A percentile compares a stretch with the other conserved stretches of the same genome.
Conservation (phyloP, 2,888 invertebrate genomes). For the Callyntrura guangdongensis region DNA sequence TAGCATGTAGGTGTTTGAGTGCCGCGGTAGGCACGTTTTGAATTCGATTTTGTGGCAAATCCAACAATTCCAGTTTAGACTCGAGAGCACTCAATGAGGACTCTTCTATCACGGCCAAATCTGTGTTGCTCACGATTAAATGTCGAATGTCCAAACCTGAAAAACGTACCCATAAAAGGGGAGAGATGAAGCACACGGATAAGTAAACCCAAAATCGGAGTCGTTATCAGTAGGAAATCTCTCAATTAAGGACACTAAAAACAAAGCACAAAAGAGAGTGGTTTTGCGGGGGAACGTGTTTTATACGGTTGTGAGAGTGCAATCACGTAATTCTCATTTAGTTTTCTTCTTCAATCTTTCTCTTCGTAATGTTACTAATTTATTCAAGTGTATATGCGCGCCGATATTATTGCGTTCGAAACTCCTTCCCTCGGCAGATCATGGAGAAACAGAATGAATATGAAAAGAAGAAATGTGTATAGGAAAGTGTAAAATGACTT, state of each 20-base stretch:
- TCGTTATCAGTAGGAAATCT: not conserved
- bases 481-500: no score
- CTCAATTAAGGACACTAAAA: not conserved
- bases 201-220: not conserved
- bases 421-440: no score
- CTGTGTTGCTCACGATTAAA: conserved; percentile 94
- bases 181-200: not conserved
- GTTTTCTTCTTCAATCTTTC: no score
- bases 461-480: no score
- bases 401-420: no score
- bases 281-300: no score
- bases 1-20: conserved; percentile 92
- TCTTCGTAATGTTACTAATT: no score
- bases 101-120: conserved; percentile 94
- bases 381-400: no score
- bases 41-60: conserved; percentile 94
- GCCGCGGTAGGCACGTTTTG: conserved; percentile 93
- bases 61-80: conserved; percentile 92
- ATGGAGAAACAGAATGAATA: no score
- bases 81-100: conserved; percentile 95
- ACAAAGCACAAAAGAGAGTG: no score
- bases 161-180: not conserved
- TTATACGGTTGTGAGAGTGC: no score
- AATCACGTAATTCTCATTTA: no score
- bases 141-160: conserved; percentile 93